Evolutionary conservation across 2,797 vertebrate species (phyloP), one percentile per base, ranked within the genome.

Genomic region (Hoplostethus mediterraneus): DNA sequence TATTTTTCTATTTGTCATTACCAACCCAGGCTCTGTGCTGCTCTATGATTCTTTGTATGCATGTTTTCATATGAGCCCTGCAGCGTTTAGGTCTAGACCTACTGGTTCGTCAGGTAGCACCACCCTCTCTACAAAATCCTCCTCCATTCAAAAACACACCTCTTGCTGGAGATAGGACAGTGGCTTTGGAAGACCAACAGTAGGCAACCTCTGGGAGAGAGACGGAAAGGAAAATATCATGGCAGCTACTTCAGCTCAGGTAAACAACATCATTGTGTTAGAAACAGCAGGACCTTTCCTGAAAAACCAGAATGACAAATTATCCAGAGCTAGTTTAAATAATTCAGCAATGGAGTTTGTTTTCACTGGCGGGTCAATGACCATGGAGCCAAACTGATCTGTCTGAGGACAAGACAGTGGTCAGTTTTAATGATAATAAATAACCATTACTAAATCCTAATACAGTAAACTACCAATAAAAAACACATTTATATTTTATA

Each of bases 221-320:
- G 53, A 62, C 21, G 49, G 28, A 70, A 47, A 49, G 14, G 56
- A 72, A 73, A 45, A 66, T 1, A 89, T 6, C 57, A 93, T 94
- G 90, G 80, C 86, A 63, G 48, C 74, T 6, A 44, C 71, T 68
- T 74, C 80, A 73, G 47, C 84, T 69, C 78, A 92, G 93, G 94
- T 95, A 93, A 82, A 38, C 44, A 51, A 5, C 47, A 38, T 61
- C 0, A 6, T 14, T 30, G 25, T 57, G 0, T 31, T 33, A 0
- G 31, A 16, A 0, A 47, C 1, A 17, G 21, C 2, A 48, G 16
- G 14, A 5, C 16, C 2, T 2, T 3, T 16, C 42, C 14, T 21
- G 12, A 68, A 69, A 73, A 10, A 44, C 9, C 25, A 8, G 3
- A 14, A 21, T 14, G 5, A 40, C 21, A 55, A 21, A 10, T 53